phyloP scores from a whole-genome alignment of 2,888 invertebrate species.

The Luffia ferchaultella region DNA sequence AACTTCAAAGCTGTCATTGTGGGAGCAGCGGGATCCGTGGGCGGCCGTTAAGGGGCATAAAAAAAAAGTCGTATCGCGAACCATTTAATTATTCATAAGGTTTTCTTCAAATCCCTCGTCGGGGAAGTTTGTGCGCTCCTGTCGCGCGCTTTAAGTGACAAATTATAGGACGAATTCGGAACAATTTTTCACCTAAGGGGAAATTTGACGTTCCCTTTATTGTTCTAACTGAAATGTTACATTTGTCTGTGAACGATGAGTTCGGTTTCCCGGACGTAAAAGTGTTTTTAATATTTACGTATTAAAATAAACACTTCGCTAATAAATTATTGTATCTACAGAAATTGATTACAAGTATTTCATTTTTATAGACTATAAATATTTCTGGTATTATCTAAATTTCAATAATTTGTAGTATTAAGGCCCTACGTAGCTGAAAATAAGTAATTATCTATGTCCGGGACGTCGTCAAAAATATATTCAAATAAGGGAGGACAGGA shows the following conservation, averaged over 20 bases:
- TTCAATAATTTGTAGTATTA: too few relatives aligned
- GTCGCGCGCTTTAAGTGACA: slow-evolving; percentile 50
- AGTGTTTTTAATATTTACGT: too few relatives aligned
- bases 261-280: too few relatives aligned
- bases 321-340: too few relatives aligned
- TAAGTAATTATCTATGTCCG: too few relatives aligned
- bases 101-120: slow-evolving; percentile 41
- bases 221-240: background rate
- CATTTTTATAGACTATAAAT: too few relatives aligned
- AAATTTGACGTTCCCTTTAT: slow-evolving; percentile 18
- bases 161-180: slow-evolving; percentile 42
- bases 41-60: slow-evolving; percentile 26
- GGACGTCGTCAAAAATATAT: too few relatives aligned
- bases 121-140: slow-evolving; percentile 36
- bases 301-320: too few relatives aligned
- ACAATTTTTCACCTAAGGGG: slow-evolving; percentile 25
- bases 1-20: slow-evolving; percentile 14
- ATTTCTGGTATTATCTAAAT: too few relatives aligned
- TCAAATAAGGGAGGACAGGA: too few relatives aligned
- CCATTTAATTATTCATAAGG: slow-evolving; percentile 60
- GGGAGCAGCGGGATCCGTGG: slow-evolving; percentile 1
- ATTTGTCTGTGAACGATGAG: background rate
- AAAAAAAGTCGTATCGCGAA: slow-evolving; percentile 37
- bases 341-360: too few relatives aligned
- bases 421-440: too few relatives aligned